Percentiles rank a stretch among this genome's conserved stretches.
phyloP scores from a whole-genome alignment of 2,113 vertebrate genomes.

The Seriola aureovittata region DNA sequence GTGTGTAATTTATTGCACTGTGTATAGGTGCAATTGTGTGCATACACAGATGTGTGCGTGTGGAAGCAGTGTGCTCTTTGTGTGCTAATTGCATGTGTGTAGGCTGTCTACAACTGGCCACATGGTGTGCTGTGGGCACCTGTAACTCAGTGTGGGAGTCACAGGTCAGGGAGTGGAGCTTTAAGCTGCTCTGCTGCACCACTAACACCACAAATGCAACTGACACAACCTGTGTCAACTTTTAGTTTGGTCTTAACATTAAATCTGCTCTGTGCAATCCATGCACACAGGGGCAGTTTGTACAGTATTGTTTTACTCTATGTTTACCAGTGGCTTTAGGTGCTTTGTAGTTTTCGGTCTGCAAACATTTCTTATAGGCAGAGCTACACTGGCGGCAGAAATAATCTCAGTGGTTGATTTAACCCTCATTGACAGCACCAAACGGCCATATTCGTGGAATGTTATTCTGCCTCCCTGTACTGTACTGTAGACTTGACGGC shows the following conservation, averaged over 20 bases:
- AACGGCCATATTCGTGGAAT: not conserved
- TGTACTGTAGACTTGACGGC: not conserved
- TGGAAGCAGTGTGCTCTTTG: not conserved
- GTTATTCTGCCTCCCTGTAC: not conserved
- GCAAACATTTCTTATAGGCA: conserved; percentile 8
- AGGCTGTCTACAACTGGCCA: conserved; percentile 29
- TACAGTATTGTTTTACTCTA: not conserved
- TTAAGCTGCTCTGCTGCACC: conserved; percentile 37
- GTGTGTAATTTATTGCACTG: conserved; percentile 17
- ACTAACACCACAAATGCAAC: conserved; percentile 24
- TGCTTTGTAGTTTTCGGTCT: not conserved
- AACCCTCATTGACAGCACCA: not conserved
- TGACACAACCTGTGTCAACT: conserved; percentile 20
- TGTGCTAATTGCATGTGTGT: conserved; percentile 11
- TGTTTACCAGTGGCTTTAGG: not conserved
- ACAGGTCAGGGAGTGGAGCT: conserved; percentile 55
- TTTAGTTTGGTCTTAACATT: not conserved
- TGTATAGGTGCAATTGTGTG: conserved; percentile 3
- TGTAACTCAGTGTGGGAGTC: conserved; percentile 44
- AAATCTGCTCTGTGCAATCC: conserved; percentile 5
- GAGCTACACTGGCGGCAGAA: not conserved
- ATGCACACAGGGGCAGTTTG: not conserved
- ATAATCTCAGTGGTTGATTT: not conserved
- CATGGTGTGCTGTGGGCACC: conserved; percentile 64
- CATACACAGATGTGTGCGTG: not conserved